Evolutionary conservation across 1,140 invertebrate species (phyloP).

Genomic region (Laupala kohalensis): DNA sequence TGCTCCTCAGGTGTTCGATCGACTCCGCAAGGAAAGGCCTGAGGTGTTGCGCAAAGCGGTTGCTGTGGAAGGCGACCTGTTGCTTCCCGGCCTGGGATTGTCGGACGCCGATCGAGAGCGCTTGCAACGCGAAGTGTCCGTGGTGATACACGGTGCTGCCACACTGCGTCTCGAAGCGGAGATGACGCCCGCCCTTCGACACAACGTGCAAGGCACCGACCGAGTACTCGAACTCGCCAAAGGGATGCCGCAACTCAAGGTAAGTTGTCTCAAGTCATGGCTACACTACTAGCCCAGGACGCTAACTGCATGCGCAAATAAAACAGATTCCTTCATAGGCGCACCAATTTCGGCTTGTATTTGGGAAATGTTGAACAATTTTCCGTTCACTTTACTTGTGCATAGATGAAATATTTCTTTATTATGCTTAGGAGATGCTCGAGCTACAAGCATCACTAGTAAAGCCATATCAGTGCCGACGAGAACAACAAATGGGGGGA

Average conservation of each 20-base stretch:
- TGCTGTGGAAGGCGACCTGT: slow-evolving; percentile 32
- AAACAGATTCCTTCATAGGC: too few species aligned
- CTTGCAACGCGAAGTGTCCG: slow-evolving; percentile 34
- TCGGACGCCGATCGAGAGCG: neutral
- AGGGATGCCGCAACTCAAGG: slow-evolving; percentile 24
- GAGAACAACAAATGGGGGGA: too few species aligned
- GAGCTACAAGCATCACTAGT: too few species aligned
- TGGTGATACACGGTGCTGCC: slow-evolving; percentile 53
- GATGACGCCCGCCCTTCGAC: slow-evolving; percentile 12
- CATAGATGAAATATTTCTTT: too few species aligned
- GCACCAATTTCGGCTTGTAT: too few species aligned
- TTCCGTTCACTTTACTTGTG: too few species aligned
- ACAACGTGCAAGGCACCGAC: slow-evolving; percentile 25
- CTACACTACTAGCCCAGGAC: too few species aligned
- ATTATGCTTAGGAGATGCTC: too few species aligned
- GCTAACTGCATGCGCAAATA: too few species aligned
- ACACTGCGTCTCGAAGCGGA: slow-evolving; percentile 28
- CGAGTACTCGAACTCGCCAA: slow-evolving; percentile 22
- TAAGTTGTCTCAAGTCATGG: too few species aligned
- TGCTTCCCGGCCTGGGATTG: slow-evolving; percentile 18
- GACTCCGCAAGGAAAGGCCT: slow-evolving; percentile 20
- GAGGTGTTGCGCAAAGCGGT: slow-evolving; percentile 33
- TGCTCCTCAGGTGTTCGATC: slow-evolving; percentile 27
- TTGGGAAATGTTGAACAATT: too few species aligned
- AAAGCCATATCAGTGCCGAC: too few species aligned